phyloP scores from a whole-genome alignment of 2,888 invertebrate species.

The Mycalesis mineus region DNA sequence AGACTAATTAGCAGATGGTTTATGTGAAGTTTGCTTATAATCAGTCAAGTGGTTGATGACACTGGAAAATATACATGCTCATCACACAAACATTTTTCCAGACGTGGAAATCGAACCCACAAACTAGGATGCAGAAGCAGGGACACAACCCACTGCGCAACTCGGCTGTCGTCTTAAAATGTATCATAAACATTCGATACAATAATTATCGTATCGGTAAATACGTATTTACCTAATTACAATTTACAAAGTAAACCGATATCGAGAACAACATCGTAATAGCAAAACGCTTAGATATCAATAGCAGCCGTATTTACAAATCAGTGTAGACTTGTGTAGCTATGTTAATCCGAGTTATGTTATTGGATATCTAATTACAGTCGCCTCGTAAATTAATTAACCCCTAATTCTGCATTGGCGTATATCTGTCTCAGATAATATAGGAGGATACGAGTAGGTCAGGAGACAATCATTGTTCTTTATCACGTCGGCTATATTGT shows the following conservation, averaged over 20 bases:
- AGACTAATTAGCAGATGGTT: too few species aligned
- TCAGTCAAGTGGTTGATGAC: too few species aligned
- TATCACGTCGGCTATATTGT: neutral
- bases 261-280: slow-evolving; percentile 24
- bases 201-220: too few species aligned
- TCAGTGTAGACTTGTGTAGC: slow-evolving; percentile 39
- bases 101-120: too few species aligned
- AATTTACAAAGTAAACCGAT: slow-evolving; percentile 2
- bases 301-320: slow-evolving; percentile 40
- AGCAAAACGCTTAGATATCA: slow-evolving; percentile 30
- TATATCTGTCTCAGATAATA: slow-evolving; percentile 44
- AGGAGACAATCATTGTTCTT: neutral
- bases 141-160: too few species aligned
- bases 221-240: neutral
- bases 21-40: too few species aligned
- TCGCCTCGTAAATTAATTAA: slow-evolving; percentile 67
- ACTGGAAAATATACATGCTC: too few species aligned
- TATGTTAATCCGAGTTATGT: slow-evolving; percentile 47
- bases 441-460: slow-evolving; percentile 7
- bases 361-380: slow-evolving; percentile 60
- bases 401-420: slow-evolving; percentile 55
- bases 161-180: too few species aligned
- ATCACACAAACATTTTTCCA: too few species aligned
- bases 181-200: too few species aligned
- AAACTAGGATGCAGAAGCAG: too few species aligned